These are phyloP conservation scores for Elysia crispata DNA, from an alignment of 2,888 invertebrate species.

Conservation along the genomic window DNA sequence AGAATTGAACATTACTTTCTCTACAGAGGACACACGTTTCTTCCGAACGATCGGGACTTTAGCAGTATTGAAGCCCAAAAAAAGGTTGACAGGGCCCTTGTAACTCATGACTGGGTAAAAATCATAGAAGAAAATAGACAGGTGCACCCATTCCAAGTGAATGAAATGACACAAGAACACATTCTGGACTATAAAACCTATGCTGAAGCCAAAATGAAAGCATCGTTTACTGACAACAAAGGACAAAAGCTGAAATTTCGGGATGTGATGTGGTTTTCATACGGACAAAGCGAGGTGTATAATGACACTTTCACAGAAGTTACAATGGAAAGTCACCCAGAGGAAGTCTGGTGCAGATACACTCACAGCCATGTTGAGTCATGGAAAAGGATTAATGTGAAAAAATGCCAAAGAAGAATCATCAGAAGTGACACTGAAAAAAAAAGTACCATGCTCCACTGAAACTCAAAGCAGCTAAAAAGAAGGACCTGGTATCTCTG, in stretches of 20 bases:
- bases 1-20: too few relatives aligned
- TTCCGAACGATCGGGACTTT: not conserved
- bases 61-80: slow-evolving; percentile 4
- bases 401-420: slow-evolving; percentile 1
- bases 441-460: slow-evolving; percentile 4
- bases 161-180: slow-evolving; percentile 9
- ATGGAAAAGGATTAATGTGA: slow-evolving; percentile 1
- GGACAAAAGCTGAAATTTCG: not conserved
- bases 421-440: slow-evolving; percentile 1
- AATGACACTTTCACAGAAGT: slow-evolving; percentile 9
- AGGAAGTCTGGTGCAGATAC: slow-evolving; percentile 9
- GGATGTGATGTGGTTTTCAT: slow-evolving; percentile 4
- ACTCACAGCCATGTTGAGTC: slow-evolving; percentile 4
- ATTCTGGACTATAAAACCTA: slow-evolving; percentile 4
- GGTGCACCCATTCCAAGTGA: slow-evolving; percentile 4
- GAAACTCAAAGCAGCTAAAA: slow-evolving; percentile 4
- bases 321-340: too few relatives aligned
- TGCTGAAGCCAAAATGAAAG: slow-evolving; percentile 3
- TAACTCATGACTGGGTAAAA: slow-evolving; percentile 3
- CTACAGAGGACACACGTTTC: too few relatives aligned
- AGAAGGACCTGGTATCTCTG: slow-evolving; percentile 9
- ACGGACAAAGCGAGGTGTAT: slow-evolving; percentile 1
- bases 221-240: slow-evolving; percentile 1
- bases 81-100: slow-evolving; percentile 4
- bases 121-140: slow-evolving; percentile 4